Conservation (phyloP, 1,140 invertebrate genomes). For the Nasonia giraulti region DNA sequence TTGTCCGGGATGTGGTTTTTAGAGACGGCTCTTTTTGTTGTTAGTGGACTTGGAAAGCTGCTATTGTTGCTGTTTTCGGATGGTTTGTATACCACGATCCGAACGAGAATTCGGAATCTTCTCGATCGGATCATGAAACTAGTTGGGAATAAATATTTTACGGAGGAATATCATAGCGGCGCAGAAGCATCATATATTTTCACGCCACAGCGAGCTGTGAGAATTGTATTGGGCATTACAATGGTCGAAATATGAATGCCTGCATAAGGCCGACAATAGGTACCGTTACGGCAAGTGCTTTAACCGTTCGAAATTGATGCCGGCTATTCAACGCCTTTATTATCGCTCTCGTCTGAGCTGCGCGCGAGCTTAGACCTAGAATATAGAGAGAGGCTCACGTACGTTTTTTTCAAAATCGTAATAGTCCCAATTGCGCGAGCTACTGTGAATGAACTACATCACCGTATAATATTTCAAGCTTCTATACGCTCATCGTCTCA, state of each 20-base stretch:
- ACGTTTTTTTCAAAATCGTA: not conserved
- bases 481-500: too few species aligned
- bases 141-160: not conserved
- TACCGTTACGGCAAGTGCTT: slow-evolving; percentile 32
- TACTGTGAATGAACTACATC: not conserved
- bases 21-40: not conserved
- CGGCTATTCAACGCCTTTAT: slow-evolving; percentile 17
- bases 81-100: too few species aligned
- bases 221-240: slow-evolving; percentile 9
- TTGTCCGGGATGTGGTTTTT: not conserved
- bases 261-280: slow-evolving; percentile 24
- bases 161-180: not conserved
- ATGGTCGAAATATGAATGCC: slow-evolving; percentile 14
- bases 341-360: slow-evolving; percentile 7
- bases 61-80: too few species aligned
- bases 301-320: slow-evolving; percentile 34
- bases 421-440: not conserved
- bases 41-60: not conserved
- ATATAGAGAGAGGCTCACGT: not conserved
- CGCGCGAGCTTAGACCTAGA: not conserved
- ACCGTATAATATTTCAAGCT: too few species aligned
- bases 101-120: too few species aligned
- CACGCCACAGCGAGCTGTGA: not conserved
- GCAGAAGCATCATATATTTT: not conserved
- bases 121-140: too few species aligned